Percentiles rank a stretch among this genome's conserved stretches.
Evolutionary conservation across 2,113 vertebrate genomes (phyloP).

Genomic region (Pelvicachromis taeniatus): DNA sequence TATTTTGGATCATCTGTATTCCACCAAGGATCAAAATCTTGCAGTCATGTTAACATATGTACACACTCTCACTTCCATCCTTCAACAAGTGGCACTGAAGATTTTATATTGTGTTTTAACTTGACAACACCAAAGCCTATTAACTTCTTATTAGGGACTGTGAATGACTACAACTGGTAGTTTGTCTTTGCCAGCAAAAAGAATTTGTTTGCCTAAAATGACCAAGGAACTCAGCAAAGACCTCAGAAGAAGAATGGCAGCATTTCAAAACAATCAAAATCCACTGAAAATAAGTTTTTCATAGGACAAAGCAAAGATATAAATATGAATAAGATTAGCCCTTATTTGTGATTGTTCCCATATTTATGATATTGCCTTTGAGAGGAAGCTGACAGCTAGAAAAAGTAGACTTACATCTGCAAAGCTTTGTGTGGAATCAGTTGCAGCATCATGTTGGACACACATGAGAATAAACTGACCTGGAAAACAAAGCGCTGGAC

Average conservation of each 20-base stretch:
- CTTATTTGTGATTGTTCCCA: background rate
- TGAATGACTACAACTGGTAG: background rate
- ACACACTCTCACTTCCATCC: background rate
- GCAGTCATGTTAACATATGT: background rate
- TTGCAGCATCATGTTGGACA: background rate
- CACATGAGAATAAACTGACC: background rate
- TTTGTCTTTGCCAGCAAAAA: background rate
- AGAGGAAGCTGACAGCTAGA: background rate
- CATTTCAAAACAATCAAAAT: background rate
- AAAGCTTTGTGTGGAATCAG: background rate
- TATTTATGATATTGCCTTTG: background rate
- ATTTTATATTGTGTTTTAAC: background rate
- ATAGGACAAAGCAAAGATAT: background rate
- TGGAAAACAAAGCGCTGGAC: background rate
- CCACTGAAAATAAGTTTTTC: background rate
- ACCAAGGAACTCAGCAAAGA: background rate
- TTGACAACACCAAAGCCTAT: background rate
- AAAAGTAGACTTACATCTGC: background rate
- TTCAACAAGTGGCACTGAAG: background rate
- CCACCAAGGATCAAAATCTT: background rate
- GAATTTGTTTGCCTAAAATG: background rate
- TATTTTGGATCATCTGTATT: background rate
- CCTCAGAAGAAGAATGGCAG: background rate
- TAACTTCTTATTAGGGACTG: background rate
- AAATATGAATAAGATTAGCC: background rate